These are phyloP conservation scores for Mus spretus DNA, from an alignment of 2,797 vertebrate species.

Conservation along the genomic window DNA sequence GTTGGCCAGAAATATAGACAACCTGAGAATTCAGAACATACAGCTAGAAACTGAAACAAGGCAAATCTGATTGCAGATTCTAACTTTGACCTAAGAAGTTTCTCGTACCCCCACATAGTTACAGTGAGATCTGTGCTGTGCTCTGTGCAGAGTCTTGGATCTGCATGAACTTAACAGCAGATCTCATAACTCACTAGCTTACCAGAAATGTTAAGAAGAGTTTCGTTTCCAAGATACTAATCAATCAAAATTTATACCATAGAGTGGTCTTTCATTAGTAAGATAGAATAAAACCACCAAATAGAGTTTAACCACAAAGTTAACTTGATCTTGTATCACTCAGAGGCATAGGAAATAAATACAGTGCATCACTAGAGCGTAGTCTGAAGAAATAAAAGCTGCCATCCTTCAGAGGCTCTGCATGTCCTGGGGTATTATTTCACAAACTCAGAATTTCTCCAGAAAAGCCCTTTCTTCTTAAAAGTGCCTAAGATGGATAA, in stretches of 20 bases:
- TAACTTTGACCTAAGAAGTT: background rate
- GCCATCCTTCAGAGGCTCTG: background rate
- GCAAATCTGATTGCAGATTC: background rate
- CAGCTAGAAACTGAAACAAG: background rate
- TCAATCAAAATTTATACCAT: background rate
- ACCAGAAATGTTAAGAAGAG: conserved; percentile 45
- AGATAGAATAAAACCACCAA: conserved; percentile 10
- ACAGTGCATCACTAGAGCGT: background rate
- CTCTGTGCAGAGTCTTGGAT: conserved; percentile 1
- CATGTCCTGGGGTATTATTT: conserved; percentile 25
- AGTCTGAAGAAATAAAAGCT: conserved; percentile 40
- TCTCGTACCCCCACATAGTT: background rate
- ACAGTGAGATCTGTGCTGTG: background rate
- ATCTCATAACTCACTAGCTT: background rate
- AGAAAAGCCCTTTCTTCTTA: conserved; percentile 24
- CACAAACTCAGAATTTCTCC: conserved; percentile 59
- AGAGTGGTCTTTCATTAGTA: conserved; percentile 24
- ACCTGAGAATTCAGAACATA: background rate
- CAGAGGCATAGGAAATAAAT: conserved; percentile 44
- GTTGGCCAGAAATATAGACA: background rate
- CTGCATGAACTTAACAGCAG: background rate
- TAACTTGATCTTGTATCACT: conserved; percentile 41
- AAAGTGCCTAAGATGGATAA: conserved; percentile 30
- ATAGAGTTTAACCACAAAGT: conserved; percentile 31
- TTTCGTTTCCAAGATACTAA: conserved; percentile 34